Evolutionary conservation across 2,113 vertebrate species (phyloP).

Genomic region (Callipepla californica): DNA sequence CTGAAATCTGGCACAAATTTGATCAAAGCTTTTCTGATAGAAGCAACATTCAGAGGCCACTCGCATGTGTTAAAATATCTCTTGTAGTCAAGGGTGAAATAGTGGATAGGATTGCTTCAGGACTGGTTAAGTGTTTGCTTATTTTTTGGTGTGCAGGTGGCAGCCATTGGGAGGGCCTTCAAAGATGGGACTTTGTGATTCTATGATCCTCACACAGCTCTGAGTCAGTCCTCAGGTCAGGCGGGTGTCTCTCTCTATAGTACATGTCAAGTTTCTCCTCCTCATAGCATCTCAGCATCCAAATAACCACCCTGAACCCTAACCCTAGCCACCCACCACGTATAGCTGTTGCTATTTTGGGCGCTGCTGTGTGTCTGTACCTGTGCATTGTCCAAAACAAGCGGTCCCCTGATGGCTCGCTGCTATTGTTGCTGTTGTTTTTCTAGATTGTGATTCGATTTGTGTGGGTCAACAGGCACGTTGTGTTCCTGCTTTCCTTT

Average conservation of each 20-base stretch:
- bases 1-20: neutral
- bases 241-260: neutral
- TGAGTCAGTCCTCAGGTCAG: neutral
- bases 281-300: neutral
- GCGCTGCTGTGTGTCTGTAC: neutral
- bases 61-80: neutral
- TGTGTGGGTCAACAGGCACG: conserved; percentile 70
- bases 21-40: neutral
- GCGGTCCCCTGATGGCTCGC: conserved; percentile 16
- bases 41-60: neutral
- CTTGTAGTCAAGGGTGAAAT: neutral
- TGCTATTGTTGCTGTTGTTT: conserved; percentile 73
- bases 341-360: neutral
- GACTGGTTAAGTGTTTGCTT: neutral
- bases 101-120: neutral
- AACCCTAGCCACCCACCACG: neutral
- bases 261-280: neutral
- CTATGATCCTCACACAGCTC: neutral
- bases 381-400: conserved; percentile 49
- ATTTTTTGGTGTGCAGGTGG: neutral
- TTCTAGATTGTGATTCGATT: conserved; percentile 83
- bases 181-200: neutral
- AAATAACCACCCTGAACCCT: neutral
- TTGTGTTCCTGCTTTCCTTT: conserved; percentile 78
- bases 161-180: neutral